Conservation (phyloP, 2,888 invertebrate genomes). For the Lochmaea capreae region DNA sequence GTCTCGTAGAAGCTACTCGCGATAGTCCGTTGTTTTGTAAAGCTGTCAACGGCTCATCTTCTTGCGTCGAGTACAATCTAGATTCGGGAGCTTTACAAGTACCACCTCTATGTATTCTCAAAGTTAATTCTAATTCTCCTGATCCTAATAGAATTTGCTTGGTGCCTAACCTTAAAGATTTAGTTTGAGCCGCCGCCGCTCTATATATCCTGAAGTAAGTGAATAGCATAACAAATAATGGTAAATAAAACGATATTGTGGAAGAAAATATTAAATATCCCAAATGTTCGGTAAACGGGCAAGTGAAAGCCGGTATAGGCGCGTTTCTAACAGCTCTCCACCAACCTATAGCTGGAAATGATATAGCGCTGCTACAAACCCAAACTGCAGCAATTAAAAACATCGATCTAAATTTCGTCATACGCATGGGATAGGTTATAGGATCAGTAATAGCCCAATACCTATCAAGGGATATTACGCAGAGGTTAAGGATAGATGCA, state of each 20-base stretch:
- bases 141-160: slow-evolving; percentile 89
- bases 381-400: slow-evolving; percentile 93
- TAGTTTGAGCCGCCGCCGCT: slow-evolving; percentile 92
- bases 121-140: slow-evolving; percentile 87
- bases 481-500: slow-evolving; percentile 96
- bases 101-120: slow-evolving; percentile 94
- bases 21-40: slow-evolving; percentile 82
- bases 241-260: slow-evolving; percentile 97
- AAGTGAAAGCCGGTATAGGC: slow-evolving; percentile 85
- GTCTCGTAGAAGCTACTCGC: slow-evolving; percentile 76
- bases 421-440: slow-evolving; percentile 94
- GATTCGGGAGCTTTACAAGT: slow-evolving; percentile 70
- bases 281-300: slow-evolving; percentile 96
- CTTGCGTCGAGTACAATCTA: slow-evolving; percentile 71
- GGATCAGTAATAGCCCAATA: slow-evolving; percentile 99
- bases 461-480: slow-evolving; percentile 95
- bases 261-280: slow-evolving; percentile 98
- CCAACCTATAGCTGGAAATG: slow-evolving; percentile 98
- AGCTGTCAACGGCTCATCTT: slow-evolving; percentile 81
- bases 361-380: slow-evolving; percentile 96
- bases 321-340: slow-evolving; percentile 90
- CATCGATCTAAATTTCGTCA: slow-evolving; percentile 89
- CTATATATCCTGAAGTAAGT: slow-evolving; percentile 97
- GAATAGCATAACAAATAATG: slow-evolving; percentile 97
- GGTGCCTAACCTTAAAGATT: slow-evolving; percentile 89